A percentile compares a stretch with the other conserved stretches of the same genome.
Evolutionary conservation across 2,113 vertebrate species (phyloP).

Genomic region (Phainopepla nitens): DNA sequence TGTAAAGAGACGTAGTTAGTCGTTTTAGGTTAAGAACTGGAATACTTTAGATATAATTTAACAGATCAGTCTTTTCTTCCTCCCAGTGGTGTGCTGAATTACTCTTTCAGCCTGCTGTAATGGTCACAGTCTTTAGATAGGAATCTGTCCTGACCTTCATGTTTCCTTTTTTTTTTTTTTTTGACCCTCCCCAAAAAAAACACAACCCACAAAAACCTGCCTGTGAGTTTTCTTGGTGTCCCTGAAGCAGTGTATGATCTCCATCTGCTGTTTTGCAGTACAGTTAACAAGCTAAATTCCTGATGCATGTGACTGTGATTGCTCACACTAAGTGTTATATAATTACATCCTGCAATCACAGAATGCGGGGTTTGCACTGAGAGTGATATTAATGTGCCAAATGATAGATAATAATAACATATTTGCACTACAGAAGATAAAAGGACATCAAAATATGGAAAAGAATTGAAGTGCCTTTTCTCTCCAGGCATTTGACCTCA

Average conservation of each 20-base stretch:
- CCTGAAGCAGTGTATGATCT: not conserved
- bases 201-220: not conserved
- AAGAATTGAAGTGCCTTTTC: not conserved
- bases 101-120: not conserved
- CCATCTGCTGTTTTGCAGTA: slow-evolving; percentile 32
- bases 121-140: not conserved
- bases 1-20: not conserved
- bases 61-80: not conserved
- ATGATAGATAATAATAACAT: not conserved
- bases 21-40: not conserved
- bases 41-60: slow-evolving; percentile 5
- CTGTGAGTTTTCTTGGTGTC: not conserved
- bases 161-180: not conserved
- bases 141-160: not conserved
- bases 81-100: not conserved
- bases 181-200: not conserved
- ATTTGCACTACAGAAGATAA: not conserved
- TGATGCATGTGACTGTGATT: not conserved
- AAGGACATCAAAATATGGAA: not conserved
- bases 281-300: not conserved
- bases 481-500: not conserved
- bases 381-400: not conserved
- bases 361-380: not conserved
- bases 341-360: not conserved
- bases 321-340: not conserved